Base-by-base conservation (phyloP, 2,113 vertebrate species). In the Gavialis gangeticus region DNA sequence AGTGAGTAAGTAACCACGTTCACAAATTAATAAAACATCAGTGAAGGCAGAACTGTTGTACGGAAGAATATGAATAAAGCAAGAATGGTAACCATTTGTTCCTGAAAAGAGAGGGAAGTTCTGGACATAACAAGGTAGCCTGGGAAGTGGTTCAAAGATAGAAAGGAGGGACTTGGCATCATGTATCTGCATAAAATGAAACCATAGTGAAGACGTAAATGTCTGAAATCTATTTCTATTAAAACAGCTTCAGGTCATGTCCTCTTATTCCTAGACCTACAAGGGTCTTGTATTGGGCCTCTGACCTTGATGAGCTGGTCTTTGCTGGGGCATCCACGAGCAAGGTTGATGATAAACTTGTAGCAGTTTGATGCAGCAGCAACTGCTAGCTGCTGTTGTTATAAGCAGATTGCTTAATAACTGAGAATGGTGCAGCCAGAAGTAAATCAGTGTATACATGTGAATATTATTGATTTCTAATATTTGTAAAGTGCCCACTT, bases 381-480 rank as follows among this genome's bases (percentile, higher is more conserved):
- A 21, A 19, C 34, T 64, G 17, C 22, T 46, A 55, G 22, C 10
- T 3, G 3, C 8, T 81, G 0, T 76, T 91, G 82, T 69, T 13
- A 77, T 78, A 82, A 82, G 55, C 28, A 87, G 67, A 67, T 21
- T 79, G 30, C 71, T 76, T 85, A 75, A 60, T 85, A 63, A 75
- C 17, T 55, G 37, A 60, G 30, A 88, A 67, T 17, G 79, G 22
- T 1, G 2, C 1, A 79, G 34, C 12, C n/a, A n/a, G 60, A 82
- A 88, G 6, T 54, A 89, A 92, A n/a, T 73, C 71, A 16, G 16
- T 2, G n/a, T 27, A 46, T 46, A 77, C 5, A 93, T 67, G 55
- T 78, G 62, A 93, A 37, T 30, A 62, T 6, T 89, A 79, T 25
- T 86, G 57, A 84, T 91, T 92, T 92, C 64, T 84, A 75, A 79